Base-by-base conservation (phyloP, 35 echinoderm and acorn worm genomes). In the Anneissia japonica region DNA sequence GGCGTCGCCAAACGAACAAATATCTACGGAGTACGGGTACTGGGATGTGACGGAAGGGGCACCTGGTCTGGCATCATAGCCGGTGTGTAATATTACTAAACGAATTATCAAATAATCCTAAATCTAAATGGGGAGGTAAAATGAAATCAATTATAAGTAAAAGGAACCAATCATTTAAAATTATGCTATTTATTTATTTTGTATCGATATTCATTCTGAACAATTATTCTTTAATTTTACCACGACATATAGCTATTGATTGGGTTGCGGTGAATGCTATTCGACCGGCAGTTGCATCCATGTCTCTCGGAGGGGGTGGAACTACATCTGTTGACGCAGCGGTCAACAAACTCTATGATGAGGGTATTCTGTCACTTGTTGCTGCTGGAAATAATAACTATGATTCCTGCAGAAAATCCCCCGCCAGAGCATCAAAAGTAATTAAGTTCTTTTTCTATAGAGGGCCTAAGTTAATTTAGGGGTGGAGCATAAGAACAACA, bases 301-400 rank as follows among this genome's bases (percentile, higher is more conserved):
- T 97, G 90, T 92, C 94, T 30, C 84, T 97, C 0, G 94, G 94
- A 23, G 94, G 94, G 34, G 91, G 94, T 17, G 90, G 46, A 21
- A 81, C 83, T 2, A 74, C 79, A n/a, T 84, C 94, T 6, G 85
- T 93, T n/a, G 94, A 97, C 34, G 91, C 93, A 3, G 90, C 55
- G 31, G 75, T 93, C 0, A 72, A 73, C 26, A 76, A 75, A 31
- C 37, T 97, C 17, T 79, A 87, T 35, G 75, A 77, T 40, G 74
- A 43, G 2, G 94, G 91, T 29, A 79, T 97, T 14, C 82, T 87
- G n/a, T 73, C 85, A 17, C 74, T 90, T 11, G 90, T 93, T 39
- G 87, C 94, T 14, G 94, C 90, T 76, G 94, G 94, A 32, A 92
- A 92, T 37, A 81, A 74, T 32, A 81, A 87, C 37, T 77, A 92